Evolutionary conservation across 2,113 vertebrate genomes (phyloP), one percentile per base, ranked within the genome.

Genomic region (Mesoclemmys tuberculata): DNA sequence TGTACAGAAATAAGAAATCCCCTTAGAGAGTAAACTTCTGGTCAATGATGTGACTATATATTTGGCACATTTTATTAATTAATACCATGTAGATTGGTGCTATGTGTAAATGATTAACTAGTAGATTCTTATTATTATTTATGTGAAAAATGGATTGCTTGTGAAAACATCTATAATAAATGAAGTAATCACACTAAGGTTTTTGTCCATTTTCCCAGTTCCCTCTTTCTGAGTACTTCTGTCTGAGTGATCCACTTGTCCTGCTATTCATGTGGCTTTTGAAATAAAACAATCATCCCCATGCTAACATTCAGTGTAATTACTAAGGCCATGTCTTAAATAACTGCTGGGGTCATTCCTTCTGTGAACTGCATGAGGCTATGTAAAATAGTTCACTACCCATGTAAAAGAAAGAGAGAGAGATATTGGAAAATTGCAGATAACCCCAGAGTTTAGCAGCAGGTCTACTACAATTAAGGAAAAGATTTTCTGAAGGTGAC

Each of bases 401-500:
- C 90, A 44, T 55, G 95, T 96, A 93, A 95, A 96, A 78, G 85
- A 93, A 92, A 92, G 35, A 80, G 82, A 94, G 61, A 88, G 71
- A 13, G 54, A 46, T 85, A 51, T 74, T 90, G 64, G n/a, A 82
- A 80, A 94, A 90, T 2, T 85, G 89, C 78, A 95, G 92, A 96
- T 96, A 95, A 92, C 93, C 83, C 38, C 49, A 24, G 84, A 84
- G 95, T 71, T 96, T 96, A 96, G 88, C 94, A 91, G 84, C 93
- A 68, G 85, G 93, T 87, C 93, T 96, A 31, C 75, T 38, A 92
- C 84, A 95, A 95, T 97, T 97, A 97, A 97, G 93, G 94, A 84
- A 74, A 95, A 93, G 83, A 93, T 96, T 97, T 98, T 95, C 89
- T 98, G 96, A 98, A 99, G 98, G 98, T 99, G 97, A 98, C 97